Conservation (phyloP, 2,797 vertebrate species). For the Etheostoma perlongum region DNA sequence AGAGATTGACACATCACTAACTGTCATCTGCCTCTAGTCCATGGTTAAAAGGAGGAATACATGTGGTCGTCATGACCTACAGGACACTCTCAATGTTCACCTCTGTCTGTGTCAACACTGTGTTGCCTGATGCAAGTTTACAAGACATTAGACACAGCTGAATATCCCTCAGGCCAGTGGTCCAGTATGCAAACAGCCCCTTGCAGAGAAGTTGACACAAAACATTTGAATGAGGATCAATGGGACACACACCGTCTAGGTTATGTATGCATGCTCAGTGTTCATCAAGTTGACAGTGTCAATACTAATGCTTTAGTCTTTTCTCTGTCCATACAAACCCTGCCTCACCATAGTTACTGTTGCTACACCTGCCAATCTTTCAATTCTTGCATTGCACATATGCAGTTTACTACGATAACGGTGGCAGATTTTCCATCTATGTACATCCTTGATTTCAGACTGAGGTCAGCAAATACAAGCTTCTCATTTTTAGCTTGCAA, state of each 20-base stretch:
- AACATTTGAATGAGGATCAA: constrained; percentile 50
- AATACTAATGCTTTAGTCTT: constrained; percentile 46
- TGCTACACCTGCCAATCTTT: neutral
- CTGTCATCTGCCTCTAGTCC: constrained; percentile 53
- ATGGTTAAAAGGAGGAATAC: constrained; percentile 31
- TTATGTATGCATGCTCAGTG: constrained; percentile 30
- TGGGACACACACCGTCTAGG: constrained; percentile 6
- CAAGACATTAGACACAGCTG: constrained; percentile 55
- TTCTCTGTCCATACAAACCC: neutral
- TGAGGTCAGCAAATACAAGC: neutral
- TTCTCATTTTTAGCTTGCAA: neutral
- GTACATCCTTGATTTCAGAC: neutral
- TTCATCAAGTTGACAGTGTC: constrained; percentile 40
- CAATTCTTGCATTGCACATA: neutral
- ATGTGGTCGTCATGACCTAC: constrained; percentile 42
- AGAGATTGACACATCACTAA: constrained; percentile 55
- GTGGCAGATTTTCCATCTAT: no score
- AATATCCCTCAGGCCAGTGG: constrained; percentile 37
- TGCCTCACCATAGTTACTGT: neutral
- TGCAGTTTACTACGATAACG: neutral
- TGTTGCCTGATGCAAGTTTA: constrained; percentile 30
- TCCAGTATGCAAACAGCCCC: constrained; percentile 37
- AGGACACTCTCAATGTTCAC: constrained; percentile 29
- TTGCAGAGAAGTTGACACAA: constrained; percentile 40
- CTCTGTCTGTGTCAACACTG: constrained; percentile 47